Evolutionary conservation across 2,797 vertebrate species (phyloP), one percentile per base, ranked within the genome.

Genomic region (Alouatta caraya): DNA sequence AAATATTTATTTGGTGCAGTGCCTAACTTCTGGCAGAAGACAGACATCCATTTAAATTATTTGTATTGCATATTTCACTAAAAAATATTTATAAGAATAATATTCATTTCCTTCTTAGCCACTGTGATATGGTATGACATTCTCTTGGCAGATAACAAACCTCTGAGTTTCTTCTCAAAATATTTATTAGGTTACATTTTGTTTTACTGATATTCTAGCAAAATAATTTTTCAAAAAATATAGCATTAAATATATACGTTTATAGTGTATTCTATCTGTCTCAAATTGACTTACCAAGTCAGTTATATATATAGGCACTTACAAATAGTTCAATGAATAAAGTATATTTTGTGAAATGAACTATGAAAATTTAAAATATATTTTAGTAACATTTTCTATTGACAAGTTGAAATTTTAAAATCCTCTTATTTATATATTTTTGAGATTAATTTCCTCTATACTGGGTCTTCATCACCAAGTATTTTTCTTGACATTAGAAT

Each of bases 41-140:
- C 11, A 5, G 46, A 19, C 37, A 42, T 0, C 14, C 26, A 80
- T 46, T 90, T 67, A 73, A 90, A 92, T 91, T 17, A 81, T 64
- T 85, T 90, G 12, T 21, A 55, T 33, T 82, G 42, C 10, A 73
- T n/a, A 78, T 52, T 42, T 90, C 39, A 64, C 26, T 15, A 94
- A 93, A 97, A 89, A 7, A 2, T 14, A 91, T 42, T 48, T 57
- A 57, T 73, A 91, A 93, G 26, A 79, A 92, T 57, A 93, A 93
- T 59, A 93, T 21, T 50, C 11, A 15, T 19, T 92, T 76, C 8
- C 44, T 90, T 73, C 24, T 78, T 88, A 72, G 37, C 22, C 61
- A 84, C 24, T 57, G 24, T 70, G 59, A 28, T 50, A 2, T 28
- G 7, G 1, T 37, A 48, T 44, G 57, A 39, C 39, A 80, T 55